Base-by-base conservation (phyloP, 2,797 vertebrate genomes). In the Botia almorhae region DNA sequence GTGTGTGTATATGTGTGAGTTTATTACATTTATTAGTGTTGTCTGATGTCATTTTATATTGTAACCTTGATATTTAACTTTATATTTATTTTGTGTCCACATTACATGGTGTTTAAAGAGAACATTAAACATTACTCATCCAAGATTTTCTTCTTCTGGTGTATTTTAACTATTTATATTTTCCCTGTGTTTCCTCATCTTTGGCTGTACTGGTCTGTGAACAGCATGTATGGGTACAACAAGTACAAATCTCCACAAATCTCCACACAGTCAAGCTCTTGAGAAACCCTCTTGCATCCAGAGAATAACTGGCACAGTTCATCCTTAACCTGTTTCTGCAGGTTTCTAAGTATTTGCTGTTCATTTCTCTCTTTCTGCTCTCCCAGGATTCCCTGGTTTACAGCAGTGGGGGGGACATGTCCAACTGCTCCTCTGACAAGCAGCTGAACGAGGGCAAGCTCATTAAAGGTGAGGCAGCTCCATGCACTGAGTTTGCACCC, bases 401-500 rank as follows among this genome's bases (percentile, higher is more conserved):
- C 46, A 68, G 11, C 16, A 48, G 48, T 7, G 76, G 64, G 12
- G 75, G 4, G 17, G 82, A 60, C 14, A 8, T 69, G 14, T 56
- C 33, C 5, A 48, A 84, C 21, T 82, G 85, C 80, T 84, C 92
- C 14, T 87, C 86, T 6, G 92, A 92, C 70, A 69, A 87, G 11
- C 82, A 86, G 4, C n/a, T 17, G 33, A 85, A 87, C 14, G 94
- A 94, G 1, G 95, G 95, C 68, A 97, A 94, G 89, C 86, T 97
- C 74, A 90, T 95, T 77, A 99, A 98, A 98, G 96, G 98, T 98
- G 91, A 65, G 84, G 8, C 16, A 17, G 13, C 16, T 46, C 8
- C 67, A 61, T 2, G 1, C 23, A 26, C 60, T 17, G 6, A 65
- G 29, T 36, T 17, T 26, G 23, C 23, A 26, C 2, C 7, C 48